Percentiles rank a stretch among this genome's conserved stretches.
These are phyloP conservation scores for Psephotus haematonotus DNA, from an alignment of 2,113 vertebrate species.

Conservation along the genomic window DNA sequence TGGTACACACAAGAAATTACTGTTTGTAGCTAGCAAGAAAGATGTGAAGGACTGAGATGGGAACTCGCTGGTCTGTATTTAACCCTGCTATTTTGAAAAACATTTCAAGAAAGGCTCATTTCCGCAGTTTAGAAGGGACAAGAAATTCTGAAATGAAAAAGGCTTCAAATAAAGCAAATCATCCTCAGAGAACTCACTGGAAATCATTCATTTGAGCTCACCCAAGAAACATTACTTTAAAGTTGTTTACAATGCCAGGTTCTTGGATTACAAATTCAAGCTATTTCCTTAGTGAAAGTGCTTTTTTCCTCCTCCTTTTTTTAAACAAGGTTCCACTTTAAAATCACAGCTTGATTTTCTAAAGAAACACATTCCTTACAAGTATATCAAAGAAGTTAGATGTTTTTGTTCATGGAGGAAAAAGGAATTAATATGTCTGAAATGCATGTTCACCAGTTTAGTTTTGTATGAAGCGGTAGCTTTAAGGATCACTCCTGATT, in stretches of 20 bases:
- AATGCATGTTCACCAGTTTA: background rate
- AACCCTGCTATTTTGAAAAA: background rate
- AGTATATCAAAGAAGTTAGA: background rate
- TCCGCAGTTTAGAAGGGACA: slow-evolving; percentile 44
- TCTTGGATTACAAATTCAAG: background rate
- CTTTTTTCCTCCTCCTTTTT: background rate
- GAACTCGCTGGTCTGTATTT: background rate
- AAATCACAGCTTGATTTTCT: background rate
- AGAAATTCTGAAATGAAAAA: slow-evolving; percentile 49
- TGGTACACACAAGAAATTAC: background rate
- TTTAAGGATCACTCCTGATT: background rate
- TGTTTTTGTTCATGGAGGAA: background rate
- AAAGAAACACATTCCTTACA: background rate
- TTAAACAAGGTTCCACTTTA: background rate
- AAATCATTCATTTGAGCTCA: background rate
- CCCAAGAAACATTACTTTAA: background rate
- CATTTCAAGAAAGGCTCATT: background rate
- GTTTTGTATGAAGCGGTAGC: background rate
- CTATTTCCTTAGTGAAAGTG: background rate
- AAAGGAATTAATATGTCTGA: background rate
- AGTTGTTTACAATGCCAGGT: background rate
- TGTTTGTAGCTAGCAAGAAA: background rate
- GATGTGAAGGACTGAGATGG: background rate
- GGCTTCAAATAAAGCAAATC: slow-evolving; percentile 28
- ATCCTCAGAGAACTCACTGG: background rate